Conservation (phyloP, 2,113 vertebrate genomes). For the Ondatra zibethicus region DNA sequence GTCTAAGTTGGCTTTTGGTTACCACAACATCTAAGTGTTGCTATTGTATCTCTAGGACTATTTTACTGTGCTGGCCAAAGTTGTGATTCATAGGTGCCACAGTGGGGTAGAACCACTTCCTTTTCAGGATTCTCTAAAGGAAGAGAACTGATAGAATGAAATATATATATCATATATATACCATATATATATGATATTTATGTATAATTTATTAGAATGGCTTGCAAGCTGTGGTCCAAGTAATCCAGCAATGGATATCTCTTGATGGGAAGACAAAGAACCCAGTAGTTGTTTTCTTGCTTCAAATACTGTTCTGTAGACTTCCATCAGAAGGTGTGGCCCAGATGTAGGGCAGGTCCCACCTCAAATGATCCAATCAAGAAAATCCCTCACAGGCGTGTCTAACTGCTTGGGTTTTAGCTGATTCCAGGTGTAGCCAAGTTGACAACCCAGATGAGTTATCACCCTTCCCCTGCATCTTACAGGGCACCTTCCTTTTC, state of each 20-base stretch:
- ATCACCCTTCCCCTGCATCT: background rate
- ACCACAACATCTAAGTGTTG: background rate
- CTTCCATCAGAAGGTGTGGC: background rate
- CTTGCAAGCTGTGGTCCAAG: background rate
- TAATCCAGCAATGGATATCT: background rate
- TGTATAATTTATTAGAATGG: background rate
- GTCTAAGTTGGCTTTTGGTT: background rate
- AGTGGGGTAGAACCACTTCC: background rate
- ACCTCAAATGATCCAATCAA: background rate
- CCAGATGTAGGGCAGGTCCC: background rate
- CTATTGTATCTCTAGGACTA: background rate
- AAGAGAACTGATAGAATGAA: background rate
- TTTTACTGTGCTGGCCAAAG: background rate
- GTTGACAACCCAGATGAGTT: background rate
- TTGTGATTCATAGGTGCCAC: background rate
- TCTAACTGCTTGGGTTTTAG: background rate
- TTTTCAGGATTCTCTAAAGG: background rate
- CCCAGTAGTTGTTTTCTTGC: background rate
- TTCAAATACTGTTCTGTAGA: background rate
- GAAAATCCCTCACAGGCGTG: background rate
- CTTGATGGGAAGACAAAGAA: background rate
- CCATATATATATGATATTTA: no score
- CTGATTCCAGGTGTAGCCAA: background rate
- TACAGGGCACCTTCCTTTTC: background rate
- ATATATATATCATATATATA: background rate